These are phyloP conservation scores for Rhynchotus rufescens DNA, from an alignment of 2,797 vertebrate genomes.

Conservation along the genomic window DNA sequence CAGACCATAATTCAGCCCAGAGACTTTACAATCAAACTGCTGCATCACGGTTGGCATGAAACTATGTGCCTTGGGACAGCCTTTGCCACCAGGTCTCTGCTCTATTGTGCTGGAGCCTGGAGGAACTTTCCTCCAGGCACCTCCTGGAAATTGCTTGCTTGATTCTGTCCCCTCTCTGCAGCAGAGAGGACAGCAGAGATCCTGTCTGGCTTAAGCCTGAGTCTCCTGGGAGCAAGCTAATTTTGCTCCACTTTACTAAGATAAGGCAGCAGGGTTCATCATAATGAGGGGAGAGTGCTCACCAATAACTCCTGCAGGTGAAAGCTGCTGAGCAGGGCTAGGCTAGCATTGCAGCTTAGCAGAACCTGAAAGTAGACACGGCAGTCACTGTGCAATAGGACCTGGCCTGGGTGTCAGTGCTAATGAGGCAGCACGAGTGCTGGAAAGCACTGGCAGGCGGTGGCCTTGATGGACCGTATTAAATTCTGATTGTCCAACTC, in stretches of 20 bases:
- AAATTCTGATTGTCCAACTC: neutral
- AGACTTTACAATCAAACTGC: neutral
- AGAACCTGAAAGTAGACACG: neutral
- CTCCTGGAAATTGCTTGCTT: neutral
- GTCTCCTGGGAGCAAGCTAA: neutral
- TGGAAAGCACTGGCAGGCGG: neutral
- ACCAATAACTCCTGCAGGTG: neutral
- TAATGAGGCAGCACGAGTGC: neutral
- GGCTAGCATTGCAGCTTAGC: neutral
- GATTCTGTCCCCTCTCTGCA: neutral
- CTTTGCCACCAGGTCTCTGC: neutral
- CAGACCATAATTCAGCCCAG: neutral
- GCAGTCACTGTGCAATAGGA: neutral
- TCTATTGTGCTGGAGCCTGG: neutral
- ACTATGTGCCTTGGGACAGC: neutral
- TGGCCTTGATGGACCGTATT: neutral
- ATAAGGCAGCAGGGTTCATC: neutral
- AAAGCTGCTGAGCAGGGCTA: neutral
- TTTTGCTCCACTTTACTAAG: neutral
- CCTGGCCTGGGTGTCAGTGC: neutral
- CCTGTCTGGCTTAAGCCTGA: neutral
- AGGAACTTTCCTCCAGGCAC: neutral
- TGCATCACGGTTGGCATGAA: neutral
- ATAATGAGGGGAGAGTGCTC: neutral
- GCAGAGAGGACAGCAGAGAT: neutral